Evolutionary conservation across 2,797 vertebrate genomes (phyloP).

Genomic region (Lutjanus argentimaculatus): DNA sequence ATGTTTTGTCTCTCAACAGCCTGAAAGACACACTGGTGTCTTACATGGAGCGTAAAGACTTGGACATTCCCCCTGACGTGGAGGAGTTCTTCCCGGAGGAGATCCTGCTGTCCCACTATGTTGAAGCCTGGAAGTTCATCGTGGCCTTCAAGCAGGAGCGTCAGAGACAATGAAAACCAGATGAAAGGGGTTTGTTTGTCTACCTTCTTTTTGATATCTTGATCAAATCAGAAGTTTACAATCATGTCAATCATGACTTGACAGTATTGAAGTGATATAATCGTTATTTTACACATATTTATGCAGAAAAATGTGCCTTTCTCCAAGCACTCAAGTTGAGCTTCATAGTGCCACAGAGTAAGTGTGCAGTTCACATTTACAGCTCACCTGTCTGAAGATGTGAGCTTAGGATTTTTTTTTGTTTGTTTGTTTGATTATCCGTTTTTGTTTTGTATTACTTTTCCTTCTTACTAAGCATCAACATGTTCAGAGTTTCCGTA

Average conservation of each 20-base stretch:
- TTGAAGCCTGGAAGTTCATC: slow-evolving; percentile 90
- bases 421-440: not conserved
- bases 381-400: not conserved
- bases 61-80: slow-evolving; percentile 82
- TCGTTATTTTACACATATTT: slow-evolving; percentile 17
- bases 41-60: slow-evolving; percentile 88
- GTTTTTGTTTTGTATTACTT: slow-evolving; percentile 13
- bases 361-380: slow-evolving; percentile 31
- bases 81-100: slow-evolving; percentile 86
- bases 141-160: slow-evolving; percentile 85
- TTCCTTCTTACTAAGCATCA: slow-evolving; percentile 8
- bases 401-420: not conserved
- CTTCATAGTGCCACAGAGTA: slow-evolving; percentile 21
- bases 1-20: slow-evolving; percentile 78
- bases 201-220: not conserved
- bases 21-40: slow-evolving; percentile 86
- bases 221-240: slow-evolving; percentile 59
- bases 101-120: slow-evolving; percentile 86
- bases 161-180: slow-evolving; percentile 62
- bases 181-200: not conserved
- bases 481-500: slow-evolving; percentile 3
- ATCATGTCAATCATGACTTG: slow-evolving; percentile 10
- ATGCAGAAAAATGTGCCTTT: slow-evolving; percentile 53
- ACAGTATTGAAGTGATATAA: not conserved
- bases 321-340: slow-evolving; percentile 3